A percentile compares a stretch with the other conserved stretches of the same genome.
These are phyloP conservation scores for Lasioglossum malachurum DNA, from an alignment of 2,888 invertebrate genomes.

Conservation along the genomic window DNA sequence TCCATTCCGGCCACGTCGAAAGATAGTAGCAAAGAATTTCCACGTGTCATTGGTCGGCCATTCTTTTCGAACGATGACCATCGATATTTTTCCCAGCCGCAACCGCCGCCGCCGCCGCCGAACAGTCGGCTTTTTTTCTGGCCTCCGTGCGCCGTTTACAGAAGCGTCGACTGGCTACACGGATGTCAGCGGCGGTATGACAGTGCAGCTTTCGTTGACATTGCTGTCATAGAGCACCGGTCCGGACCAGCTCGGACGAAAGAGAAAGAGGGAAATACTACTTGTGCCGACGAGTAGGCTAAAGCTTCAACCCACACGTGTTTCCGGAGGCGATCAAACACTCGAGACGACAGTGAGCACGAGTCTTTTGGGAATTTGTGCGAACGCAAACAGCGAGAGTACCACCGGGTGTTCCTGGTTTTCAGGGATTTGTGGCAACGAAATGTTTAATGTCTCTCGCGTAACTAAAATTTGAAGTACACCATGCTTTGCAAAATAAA, in stretches of 20 bases:
- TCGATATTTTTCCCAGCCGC: slow-evolving; percentile 59
- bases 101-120: slow-evolving; percentile 33
- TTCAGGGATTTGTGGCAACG: neutral
- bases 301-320: slow-evolving; percentile 58
- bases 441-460: neutral
- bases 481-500: neutral
- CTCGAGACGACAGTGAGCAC: slow-evolving; percentile 48
- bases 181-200: slow-evolving; percentile 68
- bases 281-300: slow-evolving; percentile 62
- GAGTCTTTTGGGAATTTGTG: slow-evolving; percentile 62
- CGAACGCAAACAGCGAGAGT: slow-evolving; percentile 20
- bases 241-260: slow-evolving; percentile 51
- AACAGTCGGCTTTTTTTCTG: slow-evolving; percentile 17
- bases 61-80: slow-evolving; percentile 60
- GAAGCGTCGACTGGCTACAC: slow-evolving; percentile 62
- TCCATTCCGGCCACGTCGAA: slow-evolving; percentile 32
- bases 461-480: neutral
- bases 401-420: neutral
- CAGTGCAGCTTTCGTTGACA: slow-evolving; percentile 67
- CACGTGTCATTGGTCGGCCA: slow-evolving; percentile 58
- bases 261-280: slow-evolving; percentile 60
- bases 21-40: slow-evolving; percentile 45
- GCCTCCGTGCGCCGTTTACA: slow-evolving; percentile 57
- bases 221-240: slow-evolving; percentile 57
- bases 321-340: slow-evolving; percentile 71